Evolutionary conservation across 2,113 vertebrate genomes (phyloP).

Genomic region (Canis aureus): DNA sequence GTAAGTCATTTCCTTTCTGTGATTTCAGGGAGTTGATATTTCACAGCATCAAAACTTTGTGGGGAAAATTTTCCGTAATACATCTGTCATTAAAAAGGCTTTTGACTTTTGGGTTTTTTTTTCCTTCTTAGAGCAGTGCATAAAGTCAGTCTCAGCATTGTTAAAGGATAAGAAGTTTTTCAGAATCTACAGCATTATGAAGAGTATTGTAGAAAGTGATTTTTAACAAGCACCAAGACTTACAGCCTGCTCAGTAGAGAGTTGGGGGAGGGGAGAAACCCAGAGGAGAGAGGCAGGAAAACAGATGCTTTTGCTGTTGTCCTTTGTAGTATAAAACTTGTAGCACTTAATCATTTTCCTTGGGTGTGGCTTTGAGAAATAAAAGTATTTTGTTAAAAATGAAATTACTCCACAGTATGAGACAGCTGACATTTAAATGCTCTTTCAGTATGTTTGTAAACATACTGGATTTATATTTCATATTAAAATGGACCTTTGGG

Average conservation of each 20-base stretch:
- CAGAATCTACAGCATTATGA: conserved; percentile 41
- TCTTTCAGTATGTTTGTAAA: conserved; percentile 70
- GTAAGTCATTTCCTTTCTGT: conserved; percentile 91
- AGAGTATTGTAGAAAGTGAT: conserved; percentile 60
- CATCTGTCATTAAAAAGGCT: conserved; percentile 68
- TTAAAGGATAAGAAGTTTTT: conserved; percentile 55
- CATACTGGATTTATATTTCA: conserved; percentile 66
- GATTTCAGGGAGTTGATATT: conserved; percentile 85
- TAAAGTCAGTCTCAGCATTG: conserved; percentile 24
- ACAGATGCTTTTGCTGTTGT: conserved; percentile 72
- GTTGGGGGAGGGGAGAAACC: conserved; percentile 73
- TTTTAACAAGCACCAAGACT: conserved; percentile 64
- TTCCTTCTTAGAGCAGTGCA: conserved; percentile 33
- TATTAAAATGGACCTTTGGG: conserved; percentile 65
- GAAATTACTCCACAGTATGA: conserved; percentile 21
- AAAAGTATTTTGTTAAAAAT: conserved; percentile 53
- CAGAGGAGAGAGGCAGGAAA: conserved; percentile 63
- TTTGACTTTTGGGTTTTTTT: conserved; percentile 72
- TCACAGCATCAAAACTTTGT: conserved; percentile 77
- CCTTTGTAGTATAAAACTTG: conserved; percentile 72
- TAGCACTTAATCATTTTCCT: conserved; percentile 66
- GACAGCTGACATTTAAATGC: conserved; percentile 50
- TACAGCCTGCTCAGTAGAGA: conserved; percentile 45
- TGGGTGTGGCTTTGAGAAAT: conserved; percentile 67
- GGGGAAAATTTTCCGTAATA: conserved; percentile 70